A percentile compares a stretch with the other conserved stretches of the same genome.
Conservation (phyloP, 2,113 vertebrate genomes). For the Thalassarche chlororhynchos region DNA sequence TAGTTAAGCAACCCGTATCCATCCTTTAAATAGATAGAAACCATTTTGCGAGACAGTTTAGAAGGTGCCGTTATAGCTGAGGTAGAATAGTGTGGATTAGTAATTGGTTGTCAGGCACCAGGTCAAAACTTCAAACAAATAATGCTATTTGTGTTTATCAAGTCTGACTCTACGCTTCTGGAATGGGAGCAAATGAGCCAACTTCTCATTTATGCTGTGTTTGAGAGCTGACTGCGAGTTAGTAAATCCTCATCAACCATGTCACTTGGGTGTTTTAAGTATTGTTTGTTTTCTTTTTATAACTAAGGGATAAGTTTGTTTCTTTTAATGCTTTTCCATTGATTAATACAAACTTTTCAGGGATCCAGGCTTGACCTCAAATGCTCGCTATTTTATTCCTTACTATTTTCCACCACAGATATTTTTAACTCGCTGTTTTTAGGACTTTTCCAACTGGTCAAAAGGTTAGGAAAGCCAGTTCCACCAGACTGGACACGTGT, state of each 20-base stretch:
- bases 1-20: not conserved
- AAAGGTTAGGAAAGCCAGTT: conserved; percentile 9
- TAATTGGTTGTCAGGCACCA: not conserved
- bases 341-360: not conserved
- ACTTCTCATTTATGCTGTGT: not conserved
- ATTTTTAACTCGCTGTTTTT: conserved; percentile 3
- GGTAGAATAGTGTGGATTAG: not conserved
- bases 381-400: conserved; percentile 1
- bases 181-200: not conserved
- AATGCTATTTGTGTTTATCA: not conserved
- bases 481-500: not conserved
- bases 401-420: not conserved
- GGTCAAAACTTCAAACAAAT: not conserved
- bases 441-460: not conserved
- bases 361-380: not conserved
- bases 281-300: not conserved
- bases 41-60: not conserved
- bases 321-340: not conserved
- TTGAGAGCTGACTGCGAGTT: not conserved
- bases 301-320: not conserved
- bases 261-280: not conserved
- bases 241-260: not conserved
- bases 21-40: not conserved
- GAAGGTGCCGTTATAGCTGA: not conserved
- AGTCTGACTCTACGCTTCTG: not conserved